Evolutionary conservation across 1,140 invertebrate genomes (phyloP).

Genomic region (Euborellia annulipes): DNA sequence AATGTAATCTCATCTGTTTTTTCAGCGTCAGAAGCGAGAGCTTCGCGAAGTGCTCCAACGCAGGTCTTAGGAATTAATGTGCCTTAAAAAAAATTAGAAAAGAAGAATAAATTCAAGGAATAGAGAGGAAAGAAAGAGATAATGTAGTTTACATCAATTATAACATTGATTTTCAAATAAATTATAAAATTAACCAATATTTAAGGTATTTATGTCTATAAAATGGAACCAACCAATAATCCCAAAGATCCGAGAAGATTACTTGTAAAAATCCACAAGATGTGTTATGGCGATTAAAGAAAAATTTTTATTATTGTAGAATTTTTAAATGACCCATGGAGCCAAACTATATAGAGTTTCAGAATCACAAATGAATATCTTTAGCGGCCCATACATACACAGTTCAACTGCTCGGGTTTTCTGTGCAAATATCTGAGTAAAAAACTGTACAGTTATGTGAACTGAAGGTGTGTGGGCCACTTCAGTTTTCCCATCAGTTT

Average conservation of each 20-base stretch:
- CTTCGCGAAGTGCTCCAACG: conserved; percentile 58
- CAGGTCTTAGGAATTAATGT: conserved; percentile 81
- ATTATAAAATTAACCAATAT: not conserved
- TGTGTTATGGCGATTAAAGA: too few relatives aligned
- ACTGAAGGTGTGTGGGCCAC: too few relatives aligned
- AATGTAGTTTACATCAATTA: not conserved
- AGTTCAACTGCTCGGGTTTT: too few relatives aligned
- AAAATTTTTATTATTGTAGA: too few relatives aligned
- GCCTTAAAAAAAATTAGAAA: conserved; percentile 33
- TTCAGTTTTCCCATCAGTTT: too few relatives aligned
- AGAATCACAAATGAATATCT: too few relatives aligned
- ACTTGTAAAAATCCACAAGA: not conserved
- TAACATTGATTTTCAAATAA: conserved; percentile 4
- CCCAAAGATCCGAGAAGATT: not conserved
- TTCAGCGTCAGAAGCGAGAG: conserved; percentile 63
- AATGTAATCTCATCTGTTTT: conserved; percentile 60
- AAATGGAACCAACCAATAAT: not conserved
- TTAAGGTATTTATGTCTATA: not conserved
- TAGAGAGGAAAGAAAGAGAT: not conserved
- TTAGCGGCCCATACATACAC: too few relatives aligned
- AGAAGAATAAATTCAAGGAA: conserved; percentile 1
- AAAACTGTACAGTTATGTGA: too few relatives aligned
- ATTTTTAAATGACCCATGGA: too few relatives aligned
- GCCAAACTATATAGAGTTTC: too few relatives aligned
- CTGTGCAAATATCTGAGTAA: too few relatives aligned